Evolutionary conservation across 2,888 invertebrate species (phyloP).

Genomic region (Schizaphis graminum): DNA sequence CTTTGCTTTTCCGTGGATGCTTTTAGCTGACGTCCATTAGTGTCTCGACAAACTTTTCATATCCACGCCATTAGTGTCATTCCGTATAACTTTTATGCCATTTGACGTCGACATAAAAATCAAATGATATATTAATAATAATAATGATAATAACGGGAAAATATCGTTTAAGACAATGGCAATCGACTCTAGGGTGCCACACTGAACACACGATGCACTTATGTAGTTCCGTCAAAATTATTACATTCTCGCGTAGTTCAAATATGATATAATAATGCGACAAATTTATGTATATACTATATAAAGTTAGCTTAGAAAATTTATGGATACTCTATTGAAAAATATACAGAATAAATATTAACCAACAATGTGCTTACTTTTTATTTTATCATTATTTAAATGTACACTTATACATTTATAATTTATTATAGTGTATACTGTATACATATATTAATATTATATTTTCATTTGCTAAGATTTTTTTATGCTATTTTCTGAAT

Average conservation of each 20-base stretch:
- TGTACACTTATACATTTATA: too few species aligned
- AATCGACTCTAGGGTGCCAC: background rate
- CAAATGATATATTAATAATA: constrained; percentile 40
- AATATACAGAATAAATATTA: background rate
- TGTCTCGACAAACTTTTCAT: constrained; percentile 59
- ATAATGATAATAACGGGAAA: constrained; percentile 3
- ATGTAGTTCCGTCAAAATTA: background rate
- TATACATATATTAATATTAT: background rate
- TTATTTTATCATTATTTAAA: background rate
- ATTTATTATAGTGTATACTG: too few species aligned
- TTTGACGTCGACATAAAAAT: constrained; percentile 49
- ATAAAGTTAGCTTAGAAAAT: background rate
- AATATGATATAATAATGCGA: background rate
- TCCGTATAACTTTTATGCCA: constrained; percentile 53
- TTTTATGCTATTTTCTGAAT: background rate
- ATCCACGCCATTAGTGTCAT: constrained; percentile 62
- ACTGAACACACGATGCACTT: background rate
- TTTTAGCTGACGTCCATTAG: constrained; percentile 65
- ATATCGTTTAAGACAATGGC: background rate
- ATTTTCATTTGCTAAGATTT: background rate
- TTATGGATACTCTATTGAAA: background rate
- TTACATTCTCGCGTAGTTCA: background rate
- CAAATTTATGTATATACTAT: background rate
- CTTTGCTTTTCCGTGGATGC: constrained; percentile 60
- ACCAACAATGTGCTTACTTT: background rate